Evolutionary conservation across 2,888 invertebrate species (phyloP), one percentile per base, ranked within the genome.

Genomic region (Drosophila testacea): DNA sequence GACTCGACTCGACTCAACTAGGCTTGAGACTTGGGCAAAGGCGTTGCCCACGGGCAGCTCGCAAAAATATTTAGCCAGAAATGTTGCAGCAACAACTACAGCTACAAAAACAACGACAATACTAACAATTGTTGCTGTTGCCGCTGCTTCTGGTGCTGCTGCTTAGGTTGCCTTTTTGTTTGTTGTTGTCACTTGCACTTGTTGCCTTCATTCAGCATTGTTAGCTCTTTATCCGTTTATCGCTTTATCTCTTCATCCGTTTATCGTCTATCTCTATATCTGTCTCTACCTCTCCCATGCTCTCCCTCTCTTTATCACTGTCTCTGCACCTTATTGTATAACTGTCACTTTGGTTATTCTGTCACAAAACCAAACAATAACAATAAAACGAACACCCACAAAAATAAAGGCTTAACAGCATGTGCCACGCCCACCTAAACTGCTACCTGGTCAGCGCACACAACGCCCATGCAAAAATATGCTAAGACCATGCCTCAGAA

Each of bases 131-230:
- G 57, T 44, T 46, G 50, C 47, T 22, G 57, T 44, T 46, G 50
- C 47, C 2, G 57, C 50, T 52, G 50, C 47, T 16, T 16, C 16
- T 16, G 16, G 16, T 55, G 46, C 22, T 34, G 55, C 41, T 41
- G 50, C 50, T 56, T 56, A 36, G 27, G 51, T 56, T 38, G 56
- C 13, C 41, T 22, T 41, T 55, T 30, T 50, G 27, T 34, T 55
- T 44, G 41, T 41, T 55, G 34, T 86, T 83, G 83, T 77, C 83
- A 82, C 82, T 83, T 83, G 88, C 84, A 88, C 89, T 83, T 82
- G 73, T 79, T 73, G 73, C 47, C 69, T 69, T 60, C 64, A 50
- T 71, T 63, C 55, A 56, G 56, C 56, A 72, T 72, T 69, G 73
- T 77, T 73, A 57, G 60, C 63, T 67, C 41, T 60, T 41, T 34